Evolutionary conservation across 1,140 invertebrate species (phyloP).

Genomic region (Chlorops oryzae): DNA sequence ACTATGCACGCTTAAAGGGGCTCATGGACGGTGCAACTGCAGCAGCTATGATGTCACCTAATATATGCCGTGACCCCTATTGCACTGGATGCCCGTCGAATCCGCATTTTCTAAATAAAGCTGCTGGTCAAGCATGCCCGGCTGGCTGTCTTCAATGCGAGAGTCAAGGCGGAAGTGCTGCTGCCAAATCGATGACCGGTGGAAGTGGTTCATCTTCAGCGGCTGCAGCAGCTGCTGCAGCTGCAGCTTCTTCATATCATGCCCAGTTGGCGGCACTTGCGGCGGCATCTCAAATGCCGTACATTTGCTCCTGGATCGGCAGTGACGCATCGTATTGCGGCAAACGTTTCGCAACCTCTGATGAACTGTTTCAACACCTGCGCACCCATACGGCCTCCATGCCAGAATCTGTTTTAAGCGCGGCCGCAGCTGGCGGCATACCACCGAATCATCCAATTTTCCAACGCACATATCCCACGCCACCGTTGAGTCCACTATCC

Average conservation of each 20-base stretch:
- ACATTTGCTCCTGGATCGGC: conserved; percentile 88
- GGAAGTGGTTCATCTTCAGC: conserved; percentile 19
- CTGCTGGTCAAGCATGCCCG: conserved; percentile 61
- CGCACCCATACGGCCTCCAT: conserved; percentile 73
- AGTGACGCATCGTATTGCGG: conserved; percentile 84
- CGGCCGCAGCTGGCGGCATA: conserved; percentile 47
- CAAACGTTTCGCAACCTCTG: conserved; percentile 79
- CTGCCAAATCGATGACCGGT: conserved; percentile 23
- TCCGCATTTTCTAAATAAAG: conserved; percentile 64
- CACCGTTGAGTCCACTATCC: conserved; percentile 74
- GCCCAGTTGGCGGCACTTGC: conserved; percentile 68
- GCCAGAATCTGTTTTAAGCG: conserved; percentile 52
- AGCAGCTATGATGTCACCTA: conserved; percentile 54
- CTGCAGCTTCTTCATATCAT: conserved; percentile 64
- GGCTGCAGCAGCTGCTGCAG: conserved; percentile 31
- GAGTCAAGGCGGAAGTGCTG: neutral
- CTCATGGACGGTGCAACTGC: conserved; percentile 39
- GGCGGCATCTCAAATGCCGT: conserved; percentile 67
- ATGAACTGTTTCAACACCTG: conserved; percentile 84
- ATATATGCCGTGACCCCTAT: conserved; percentile 83
- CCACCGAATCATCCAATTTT: conserved; percentile 63
- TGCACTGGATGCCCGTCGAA: conserved; percentile 85
- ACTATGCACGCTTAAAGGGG: conserved; percentile 66
- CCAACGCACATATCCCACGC: conserved; percentile 77
- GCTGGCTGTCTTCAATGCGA: conserved; percentile 87